These are phyloP conservation scores for Varanus komodoensis DNA, from an alignment of 2,113 vertebrate species.

Conservation along the genomic window DNA sequence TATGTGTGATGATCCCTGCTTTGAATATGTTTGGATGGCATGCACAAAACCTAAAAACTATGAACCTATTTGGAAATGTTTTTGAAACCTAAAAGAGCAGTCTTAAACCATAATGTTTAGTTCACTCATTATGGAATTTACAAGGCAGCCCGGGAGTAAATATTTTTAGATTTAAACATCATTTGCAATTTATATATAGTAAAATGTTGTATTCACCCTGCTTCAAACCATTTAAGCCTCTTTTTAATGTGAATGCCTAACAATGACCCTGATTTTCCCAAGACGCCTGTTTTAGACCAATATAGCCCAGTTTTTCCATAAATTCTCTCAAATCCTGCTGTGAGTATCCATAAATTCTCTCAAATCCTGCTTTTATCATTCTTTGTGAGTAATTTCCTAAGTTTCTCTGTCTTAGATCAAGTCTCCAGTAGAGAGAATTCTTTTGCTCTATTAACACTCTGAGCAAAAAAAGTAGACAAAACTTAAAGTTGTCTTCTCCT, in stretches of 20 bases:
- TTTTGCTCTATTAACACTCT: slow-evolving; percentile 10
- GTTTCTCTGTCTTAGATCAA: slow-evolving; percentile 11
- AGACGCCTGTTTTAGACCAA: not conserved
- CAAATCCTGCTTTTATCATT: not conserved
- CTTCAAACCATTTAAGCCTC: not conserved
- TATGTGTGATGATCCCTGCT: slow-evolving; percentile 14
- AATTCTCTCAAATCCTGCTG: not conserved
- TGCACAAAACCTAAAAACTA: not conserved
- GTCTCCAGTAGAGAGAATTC: not conserved
- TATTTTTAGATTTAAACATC: slow-evolving; percentile 1
- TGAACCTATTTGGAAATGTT: not conserved
- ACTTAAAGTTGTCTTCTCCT: not conserved
- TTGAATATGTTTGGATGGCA: not conserved
- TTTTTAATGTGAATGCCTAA: slow-evolving; percentile 9
- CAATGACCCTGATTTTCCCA: not conserved
- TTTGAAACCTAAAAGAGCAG: slow-evolving; percentile 12
- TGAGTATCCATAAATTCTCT: not conserved
- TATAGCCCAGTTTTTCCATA: not conserved
- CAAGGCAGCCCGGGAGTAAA: not conserved
- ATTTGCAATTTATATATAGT: not conserved
- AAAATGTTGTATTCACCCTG: not conserved
- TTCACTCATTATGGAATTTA: slow-evolving; percentile 12
- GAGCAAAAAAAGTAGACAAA: not conserved
- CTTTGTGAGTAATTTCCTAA: not conserved
- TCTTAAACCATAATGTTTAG: not conserved